These are phyloP conservation scores for Aphis craccivora DNA, from an alignment of 1,140 invertebrate species.

Conservation along the genomic window DNA sequence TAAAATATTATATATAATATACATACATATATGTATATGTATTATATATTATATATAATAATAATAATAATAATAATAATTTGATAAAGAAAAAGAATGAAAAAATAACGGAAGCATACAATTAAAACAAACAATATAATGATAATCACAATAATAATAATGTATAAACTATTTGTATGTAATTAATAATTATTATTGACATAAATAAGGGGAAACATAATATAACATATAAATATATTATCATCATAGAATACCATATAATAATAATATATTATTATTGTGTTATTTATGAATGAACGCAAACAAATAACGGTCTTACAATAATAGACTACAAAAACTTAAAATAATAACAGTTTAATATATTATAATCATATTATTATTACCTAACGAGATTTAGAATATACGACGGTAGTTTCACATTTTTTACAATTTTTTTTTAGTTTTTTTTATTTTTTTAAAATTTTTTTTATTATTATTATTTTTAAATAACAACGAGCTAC, in stretches of 20 bases:
- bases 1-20: constrained; percentile 22
- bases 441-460: constrained; percentile 31
- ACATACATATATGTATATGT: background rate
- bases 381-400: constrained; percentile 57
- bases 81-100: constrained; percentile 25
- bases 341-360: constrained; percentile 51
- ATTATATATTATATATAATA: background rate
- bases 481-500: constrained; percentile 5
- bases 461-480: background rate
- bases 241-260: background rate
- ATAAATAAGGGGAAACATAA: constrained; percentile 36
- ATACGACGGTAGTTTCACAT: constrained; percentile 53
- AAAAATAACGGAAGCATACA: background rate
- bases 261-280: constrained; percentile 18
- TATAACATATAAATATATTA: constrained; percentile 19
- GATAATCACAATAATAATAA: constrained; percentile 15
- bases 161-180: background rate
- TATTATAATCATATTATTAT: constrained; percentile 32
- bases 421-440: constrained; percentile 17
- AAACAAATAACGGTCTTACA: constrained; percentile 49
- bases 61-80: constrained; percentile 12
- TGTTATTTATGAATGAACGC: constrained; percentile 12
- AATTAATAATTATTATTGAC: constrained; percentile 6
- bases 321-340: constrained; percentile 54
- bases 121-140: background rate